A percentile compares a stretch with the other conserved stretches of the same genome.
These are phyloP conservation scores for Melanogrammus aeglefinus DNA, from an alignment of 2,797 vertebrate genomes.

Conservation along the genomic window DNA sequence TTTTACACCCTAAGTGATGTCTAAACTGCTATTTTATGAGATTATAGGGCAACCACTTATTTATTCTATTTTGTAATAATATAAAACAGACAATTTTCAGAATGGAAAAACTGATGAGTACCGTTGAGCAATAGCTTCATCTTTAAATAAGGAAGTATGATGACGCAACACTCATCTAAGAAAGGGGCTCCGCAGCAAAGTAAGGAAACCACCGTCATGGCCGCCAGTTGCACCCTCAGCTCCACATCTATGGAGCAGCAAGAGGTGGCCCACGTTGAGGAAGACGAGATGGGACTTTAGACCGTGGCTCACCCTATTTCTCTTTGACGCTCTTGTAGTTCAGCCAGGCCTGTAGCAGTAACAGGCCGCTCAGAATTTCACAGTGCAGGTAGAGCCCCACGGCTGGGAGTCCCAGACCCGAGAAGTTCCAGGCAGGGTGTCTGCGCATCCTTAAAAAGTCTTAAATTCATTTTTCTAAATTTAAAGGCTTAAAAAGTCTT, in stretches of 20 bases:
- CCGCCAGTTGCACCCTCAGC: conserved; percentile 69
- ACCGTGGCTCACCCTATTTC: conserved; percentile 14
- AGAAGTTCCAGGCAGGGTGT: conserved; percentile 64
- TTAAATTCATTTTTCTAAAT: too few relatives aligned
- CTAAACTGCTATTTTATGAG: background rate
- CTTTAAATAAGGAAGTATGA: background rate
- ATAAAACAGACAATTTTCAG: background rate
- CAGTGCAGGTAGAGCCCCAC: conserved; percentile 68
- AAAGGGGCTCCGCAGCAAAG: conserved; percentile 70
- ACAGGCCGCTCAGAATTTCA: conserved; percentile 64
- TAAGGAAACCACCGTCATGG: conserved; percentile 69
- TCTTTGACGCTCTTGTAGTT: conserved; percentile 28
- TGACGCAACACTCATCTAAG: conserved; percentile 46
- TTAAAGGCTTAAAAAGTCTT: too few relatives aligned
- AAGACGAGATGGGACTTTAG: conserved; percentile 20
- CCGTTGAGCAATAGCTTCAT: background rate
- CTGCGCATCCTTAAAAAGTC: too few relatives aligned
- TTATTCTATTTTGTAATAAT: background rate
- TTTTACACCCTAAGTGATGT: background rate
- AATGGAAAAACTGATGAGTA: background rate
- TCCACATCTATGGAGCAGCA: conserved; percentile 66
- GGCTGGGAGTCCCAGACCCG: conserved; percentile 62
- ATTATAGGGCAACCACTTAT: background rate
- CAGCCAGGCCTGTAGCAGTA: conserved; percentile 59
- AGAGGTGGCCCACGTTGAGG: conserved; percentile 34